phyloP scores from a whole-genome alignment of 2,113 vertebrate genomes.

The Varanus salvator region DNA sequence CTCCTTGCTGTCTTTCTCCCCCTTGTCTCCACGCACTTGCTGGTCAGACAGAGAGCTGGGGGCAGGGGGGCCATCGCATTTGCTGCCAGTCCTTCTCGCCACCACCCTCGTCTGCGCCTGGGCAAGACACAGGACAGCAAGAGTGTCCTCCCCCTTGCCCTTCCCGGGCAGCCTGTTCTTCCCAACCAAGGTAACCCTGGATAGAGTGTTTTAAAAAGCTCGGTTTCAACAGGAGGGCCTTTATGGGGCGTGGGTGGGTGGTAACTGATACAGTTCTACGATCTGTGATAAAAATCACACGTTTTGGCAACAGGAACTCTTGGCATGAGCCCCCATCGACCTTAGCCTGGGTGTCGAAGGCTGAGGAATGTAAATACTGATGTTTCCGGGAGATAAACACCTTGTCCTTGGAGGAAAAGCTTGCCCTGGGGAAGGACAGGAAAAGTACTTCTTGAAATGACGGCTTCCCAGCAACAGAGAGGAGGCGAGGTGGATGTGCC shows the following conservation, averaged over 20 bases:
- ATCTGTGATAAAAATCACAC: neutral
- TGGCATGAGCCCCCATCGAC: neutral
- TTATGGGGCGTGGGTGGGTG: neutral
- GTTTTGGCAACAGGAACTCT: neutral
- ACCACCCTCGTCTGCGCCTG: too few species aligned
- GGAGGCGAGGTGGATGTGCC: neutral
- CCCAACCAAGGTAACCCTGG: too few species aligned
- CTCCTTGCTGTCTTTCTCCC: too few species aligned
- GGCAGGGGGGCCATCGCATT: too few species aligned
- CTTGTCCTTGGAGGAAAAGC: conserved; percentile 27
- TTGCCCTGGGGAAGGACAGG: conserved; percentile 15
- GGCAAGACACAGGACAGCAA: too few species aligned
- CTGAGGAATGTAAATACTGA: conserved; percentile 30
- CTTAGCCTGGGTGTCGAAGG: neutral
- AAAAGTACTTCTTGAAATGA: conserved; percentile 8
- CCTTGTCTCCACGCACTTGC: too few species aligned
- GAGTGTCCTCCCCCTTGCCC: too few species aligned
- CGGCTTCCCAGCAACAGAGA: neutral
- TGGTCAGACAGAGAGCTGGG: too few species aligned
- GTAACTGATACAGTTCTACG: neutral
- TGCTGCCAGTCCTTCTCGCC: too few species aligned
- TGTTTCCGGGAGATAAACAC: conserved; percentile 14
- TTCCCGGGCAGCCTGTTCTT: neutral
- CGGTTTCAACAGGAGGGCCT: neutral
- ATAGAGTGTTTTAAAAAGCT: neutral